Evolutionary conservation across 2,797 vertebrate genomes (phyloP).

Genomic region (Pempheris klunzingeri): DNA sequence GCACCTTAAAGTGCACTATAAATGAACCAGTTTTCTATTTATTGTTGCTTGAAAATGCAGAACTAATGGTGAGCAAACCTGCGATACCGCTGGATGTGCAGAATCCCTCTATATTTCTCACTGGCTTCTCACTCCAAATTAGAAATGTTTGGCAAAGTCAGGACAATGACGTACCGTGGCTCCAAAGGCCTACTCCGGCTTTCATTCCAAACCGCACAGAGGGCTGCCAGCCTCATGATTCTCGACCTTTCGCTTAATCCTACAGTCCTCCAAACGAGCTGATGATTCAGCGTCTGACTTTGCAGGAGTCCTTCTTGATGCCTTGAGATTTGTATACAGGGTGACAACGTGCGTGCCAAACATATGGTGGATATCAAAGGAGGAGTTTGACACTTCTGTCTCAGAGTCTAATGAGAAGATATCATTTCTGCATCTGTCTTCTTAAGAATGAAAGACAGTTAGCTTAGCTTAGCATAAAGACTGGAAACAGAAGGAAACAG

Average conservation of each 20-base stretch:
- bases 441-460: too few relatives aligned
- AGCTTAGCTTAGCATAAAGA: background rate
- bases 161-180: background rate
- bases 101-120: background rate
- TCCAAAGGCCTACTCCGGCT: conserved; percentile 1
- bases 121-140: background rate
- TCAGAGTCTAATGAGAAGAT: background rate
- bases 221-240: conserved; percentile 4
- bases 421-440: background rate
- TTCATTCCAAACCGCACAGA: background rate
- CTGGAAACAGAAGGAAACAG: background rate
- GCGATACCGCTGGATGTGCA: background rate
- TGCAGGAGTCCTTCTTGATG: background rate
- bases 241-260: conserved; percentile 27
- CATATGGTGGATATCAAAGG: background rate
- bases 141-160: background rate
- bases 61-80: background rate
- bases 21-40: background rate
- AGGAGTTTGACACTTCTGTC: background rate
- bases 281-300: conserved; percentile 21
- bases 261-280: conserved; percentile 5
- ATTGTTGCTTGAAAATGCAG: background rate
- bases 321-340: conserved; percentile 5
- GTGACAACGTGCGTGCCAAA: background rate
- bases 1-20: background rate